Conservation (phyloP, 2,797 vertebrate species). For the Microcaecilia unicolor region DNA sequence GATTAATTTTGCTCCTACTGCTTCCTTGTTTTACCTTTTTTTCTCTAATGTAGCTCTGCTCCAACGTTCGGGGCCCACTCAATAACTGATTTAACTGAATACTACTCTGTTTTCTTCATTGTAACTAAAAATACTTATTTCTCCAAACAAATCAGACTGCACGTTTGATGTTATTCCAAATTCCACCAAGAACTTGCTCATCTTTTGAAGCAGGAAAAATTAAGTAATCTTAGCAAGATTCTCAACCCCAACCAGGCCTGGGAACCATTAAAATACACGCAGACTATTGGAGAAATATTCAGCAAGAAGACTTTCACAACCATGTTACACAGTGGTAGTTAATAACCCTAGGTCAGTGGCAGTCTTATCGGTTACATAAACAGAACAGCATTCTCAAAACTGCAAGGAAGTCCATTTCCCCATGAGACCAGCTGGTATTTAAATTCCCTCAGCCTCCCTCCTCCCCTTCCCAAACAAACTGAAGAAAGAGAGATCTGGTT, state of each 20-base stretch:
- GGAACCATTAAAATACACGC: constrained; percentile 31
- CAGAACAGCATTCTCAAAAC: constrained; percentile 1
- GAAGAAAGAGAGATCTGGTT: too few relatives aligned
- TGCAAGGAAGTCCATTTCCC: too few relatives aligned
- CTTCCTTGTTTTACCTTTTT: neutral
- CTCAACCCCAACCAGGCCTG: constrained; percentile 21
- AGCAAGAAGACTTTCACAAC: constrained; percentile 3
- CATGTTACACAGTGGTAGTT: constrained; percentile 12
- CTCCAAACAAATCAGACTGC: constrained; percentile 1
- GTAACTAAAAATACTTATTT: neutral
- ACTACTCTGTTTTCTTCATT: neutral
- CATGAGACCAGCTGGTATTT: too few relatives aligned
- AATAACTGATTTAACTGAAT: accelerated
- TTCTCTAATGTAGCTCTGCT: neutral
- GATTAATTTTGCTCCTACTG: neutral
- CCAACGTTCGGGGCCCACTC: neutral
- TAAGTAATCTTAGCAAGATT: constrained; percentile 1
- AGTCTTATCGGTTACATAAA: constrained; percentile 26
- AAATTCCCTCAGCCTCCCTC: too few relatives aligned
- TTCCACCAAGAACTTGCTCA: neutral
- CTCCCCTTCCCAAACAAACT: too few relatives aligned
- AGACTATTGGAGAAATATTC: too few relatives aligned
- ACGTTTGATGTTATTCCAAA: constrained; percentile 17
- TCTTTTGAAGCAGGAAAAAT: constrained; percentile 13
- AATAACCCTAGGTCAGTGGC: constrained; percentile 32